Conservation (phyloP, 23 tunicate species). For the Ciona savignyi region DNA sequence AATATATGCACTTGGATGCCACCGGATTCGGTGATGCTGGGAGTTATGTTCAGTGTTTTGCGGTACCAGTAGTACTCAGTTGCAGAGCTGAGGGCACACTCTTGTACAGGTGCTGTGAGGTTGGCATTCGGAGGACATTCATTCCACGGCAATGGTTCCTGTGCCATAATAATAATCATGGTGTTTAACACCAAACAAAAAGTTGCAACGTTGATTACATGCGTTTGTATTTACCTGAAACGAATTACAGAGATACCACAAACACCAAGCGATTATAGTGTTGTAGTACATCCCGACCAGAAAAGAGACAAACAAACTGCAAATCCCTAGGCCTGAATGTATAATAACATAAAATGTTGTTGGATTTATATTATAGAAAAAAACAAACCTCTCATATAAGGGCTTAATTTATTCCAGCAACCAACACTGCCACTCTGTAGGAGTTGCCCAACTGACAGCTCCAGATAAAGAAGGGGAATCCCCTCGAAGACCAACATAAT, state of each 20-base stretch:
- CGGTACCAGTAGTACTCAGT: constrained; percentile 83
- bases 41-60: constrained; percentile 54
- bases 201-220: too few species aligned
- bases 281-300: constrained; percentile 87
- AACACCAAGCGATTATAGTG: constrained; percentile 87
- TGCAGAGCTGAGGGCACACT: constrained; percentile 45
- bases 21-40: constrained; percentile 50
- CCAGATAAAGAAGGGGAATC: constrained; percentile 72
- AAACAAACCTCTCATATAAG: constrained; percentile 51
- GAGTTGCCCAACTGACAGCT: constrained; percentile 72
- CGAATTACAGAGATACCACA: constrained; percentile 77
- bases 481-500: constrained; percentile 90
- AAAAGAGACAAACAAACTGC: constrained; percentile 81
- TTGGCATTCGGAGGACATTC: constrained; percentile 57
- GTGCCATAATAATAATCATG: too few species aligned
- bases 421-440: constrained; percentile 74
- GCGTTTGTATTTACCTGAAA: constrained; percentile 69
- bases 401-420: constrained; percentile 54
- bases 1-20: constrained; percentile 60
- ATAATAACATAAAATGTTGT: too few species aligned
- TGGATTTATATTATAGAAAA: too few species aligned
- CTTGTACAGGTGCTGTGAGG: constrained; percentile 26
- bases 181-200: too few species aligned
- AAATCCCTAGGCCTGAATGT: constrained; percentile 64
- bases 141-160: constrained; percentile 90